Conservation (phyloP, 2,888 invertebrate genomes). For the Tipula lateralis region DNA sequence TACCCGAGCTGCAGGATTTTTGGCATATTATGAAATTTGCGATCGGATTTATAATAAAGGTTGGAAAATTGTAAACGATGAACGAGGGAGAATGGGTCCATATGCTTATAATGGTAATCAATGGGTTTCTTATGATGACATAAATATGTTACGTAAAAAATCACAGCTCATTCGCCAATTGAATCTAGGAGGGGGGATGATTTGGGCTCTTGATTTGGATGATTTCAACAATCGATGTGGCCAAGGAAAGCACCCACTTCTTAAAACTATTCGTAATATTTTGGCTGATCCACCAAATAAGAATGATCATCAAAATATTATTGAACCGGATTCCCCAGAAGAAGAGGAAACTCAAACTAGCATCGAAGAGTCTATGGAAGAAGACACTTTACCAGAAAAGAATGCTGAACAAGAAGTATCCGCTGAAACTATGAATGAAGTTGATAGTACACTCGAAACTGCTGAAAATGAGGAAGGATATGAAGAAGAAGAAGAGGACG, state of each 20-base stretch:
- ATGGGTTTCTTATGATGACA: slow-evolving; percentile 88
- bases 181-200: slow-evolving; percentile 81
- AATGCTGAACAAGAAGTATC: neutral
- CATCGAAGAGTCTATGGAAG: neutral
- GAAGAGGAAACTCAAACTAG: slow-evolving; percentile 36
- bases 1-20: slow-evolving; percentile 77
- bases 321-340: neutral
- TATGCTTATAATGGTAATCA: slow-evolving; percentile 82
- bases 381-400: neutral
- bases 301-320: slow-evolving; percentile 34
- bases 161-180: slow-evolving; percentile 71
- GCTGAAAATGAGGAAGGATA: slow-evolving; percentile 33
- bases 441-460: slow-evolving; percentile 39
- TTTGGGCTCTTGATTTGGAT: slow-evolving; percentile 86
- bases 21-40: slow-evolving; percentile 89
- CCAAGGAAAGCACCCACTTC: slow-evolving; percentile 72
- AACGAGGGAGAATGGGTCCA: slow-evolving; percentile 75
- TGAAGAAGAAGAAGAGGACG: slow-evolving; percentile 29
- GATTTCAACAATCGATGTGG: slow-evolving; percentile 79
- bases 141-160: slow-evolving; percentile 71
- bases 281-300: slow-evolving; percentile 53
- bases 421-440: neutral
- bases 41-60: slow-evolving; percentile 70
- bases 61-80: slow-evolving; percentile 77
- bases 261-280: slow-evolving; percentile 70